Base-by-base conservation (phyloP, 2,797 vertebrate species). In the Tokudaia muenninki region DNA sequence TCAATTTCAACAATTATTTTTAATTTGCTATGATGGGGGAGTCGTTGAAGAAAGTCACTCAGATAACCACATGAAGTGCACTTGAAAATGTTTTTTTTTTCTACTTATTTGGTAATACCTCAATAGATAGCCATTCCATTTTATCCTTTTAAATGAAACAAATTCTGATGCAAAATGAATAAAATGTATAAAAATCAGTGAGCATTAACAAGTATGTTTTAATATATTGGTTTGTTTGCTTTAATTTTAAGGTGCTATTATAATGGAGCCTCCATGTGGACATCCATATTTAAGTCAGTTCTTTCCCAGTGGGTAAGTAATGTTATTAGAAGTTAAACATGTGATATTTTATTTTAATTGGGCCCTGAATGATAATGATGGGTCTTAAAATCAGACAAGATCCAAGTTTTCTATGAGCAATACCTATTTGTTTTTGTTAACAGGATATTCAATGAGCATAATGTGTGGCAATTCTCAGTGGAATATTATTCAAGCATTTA, bases 371-470 rank as follows among this genome's bases (percentile, higher is more conserved):
- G 1, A 82, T 59, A 55, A 50, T 61, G n/a, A 84, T 75, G 31
- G 0, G 72, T 96, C 55, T 67, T 65, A 84, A 91, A 93, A 90
- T 78, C 50, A 44, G 5, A 12, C 31, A 72, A 11, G n/a, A 11
- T 88, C 50, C 72, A 94, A 2, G 72, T 83, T 91, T 94, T 78
- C 24, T 95, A 89, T 90, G 37, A 72, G 82, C 75, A 96, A 83
- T 74, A 63, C 1, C 0, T 67, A 31, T 55, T 81, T 90, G 7
- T 57, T 74, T 34, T 80, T 75, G 67, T 78, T 47, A 87, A 81
- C 3, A 21, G 8, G 89, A 74, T 67, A 81, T 3, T 79, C 61
- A 74, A 61, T 90, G 88, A 55, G 12, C 21, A 84, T 1, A 55
- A 11, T 37, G 12, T 3, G 5, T 21, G 8, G 1, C 70, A 81